A percentile compares a stretch with the other conserved stretches of the same genome.
Evolutionary conservation across 2,797 vertebrate genomes (phyloP).

Genomic region (Carapus acus): DNA sequence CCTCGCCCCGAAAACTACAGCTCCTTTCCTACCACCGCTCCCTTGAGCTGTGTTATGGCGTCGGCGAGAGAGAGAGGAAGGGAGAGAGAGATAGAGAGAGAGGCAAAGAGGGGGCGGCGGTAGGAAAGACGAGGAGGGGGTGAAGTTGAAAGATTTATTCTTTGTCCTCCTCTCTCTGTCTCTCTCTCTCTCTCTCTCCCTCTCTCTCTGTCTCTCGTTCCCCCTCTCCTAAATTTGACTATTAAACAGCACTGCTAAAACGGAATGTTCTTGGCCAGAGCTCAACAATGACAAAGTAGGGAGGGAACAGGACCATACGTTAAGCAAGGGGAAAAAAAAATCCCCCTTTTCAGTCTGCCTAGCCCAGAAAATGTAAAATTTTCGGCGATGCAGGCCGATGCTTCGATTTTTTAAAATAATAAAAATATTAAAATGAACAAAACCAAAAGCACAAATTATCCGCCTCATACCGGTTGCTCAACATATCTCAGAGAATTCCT

Average conservation of each 20-base stretch:
- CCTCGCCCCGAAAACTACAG: slow-evolving; percentile 57
- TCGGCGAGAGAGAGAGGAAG: slow-evolving; percentile 9
- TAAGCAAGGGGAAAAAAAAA: slow-evolving; percentile 32
- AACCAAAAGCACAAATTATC: slow-evolving; percentile 11
- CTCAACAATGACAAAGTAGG: slow-evolving; percentile 74
- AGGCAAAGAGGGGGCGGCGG: background rate
- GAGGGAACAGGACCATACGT: slow-evolving; percentile 66
- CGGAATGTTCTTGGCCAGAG: slow-evolving; percentile 75
- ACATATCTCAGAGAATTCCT: slow-evolving; percentile 8
- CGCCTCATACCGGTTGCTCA: background rate
- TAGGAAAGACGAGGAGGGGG: slow-evolving; percentile 12
- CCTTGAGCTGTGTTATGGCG: slow-evolving; percentile 50
- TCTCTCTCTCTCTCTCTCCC: slow-evolving; percentile 46
- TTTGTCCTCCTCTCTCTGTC: slow-evolving; percentile 38
- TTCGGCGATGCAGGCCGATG: slow-evolving; percentile 15
- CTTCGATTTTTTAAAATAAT: slow-evolving; percentile 15
- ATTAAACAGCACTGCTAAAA: slow-evolving; percentile 72
- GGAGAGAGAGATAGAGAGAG: slow-evolving; percentile 21
- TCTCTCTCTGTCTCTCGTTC: slow-evolving; percentile 52
- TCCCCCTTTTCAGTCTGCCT: slow-evolving; percentile 27
- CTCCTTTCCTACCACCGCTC: slow-evolving; percentile 54
- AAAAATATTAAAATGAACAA: background rate
- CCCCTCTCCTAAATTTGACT: slow-evolving; percentile 68
- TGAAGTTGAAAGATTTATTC: slow-evolving; percentile 65
- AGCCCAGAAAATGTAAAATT: slow-evolving; percentile 38